Evolutionary conservation across 2,113 vertebrate genomes (phyloP).

Genomic region (Myiagra hebetior): DNA sequence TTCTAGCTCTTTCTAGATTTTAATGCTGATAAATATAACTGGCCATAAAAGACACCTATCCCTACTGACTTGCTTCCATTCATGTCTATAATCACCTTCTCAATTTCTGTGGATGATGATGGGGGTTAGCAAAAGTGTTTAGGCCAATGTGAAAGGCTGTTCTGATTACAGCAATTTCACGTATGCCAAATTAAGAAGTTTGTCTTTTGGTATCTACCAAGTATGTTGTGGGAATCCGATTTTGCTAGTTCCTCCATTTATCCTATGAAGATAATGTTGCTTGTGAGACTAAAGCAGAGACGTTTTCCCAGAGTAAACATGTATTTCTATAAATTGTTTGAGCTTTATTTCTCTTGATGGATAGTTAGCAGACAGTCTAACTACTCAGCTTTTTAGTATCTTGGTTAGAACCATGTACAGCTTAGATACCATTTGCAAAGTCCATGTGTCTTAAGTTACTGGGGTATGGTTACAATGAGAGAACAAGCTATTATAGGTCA

Average conservation of each 20-base stretch:
- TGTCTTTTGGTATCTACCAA: background rate
- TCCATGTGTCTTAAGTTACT: background rate
- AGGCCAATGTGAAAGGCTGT: background rate
- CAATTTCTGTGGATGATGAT: background rate
- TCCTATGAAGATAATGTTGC: background rate
- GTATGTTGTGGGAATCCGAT: background rate
- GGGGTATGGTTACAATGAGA: background rate
- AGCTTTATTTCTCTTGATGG: background rate
- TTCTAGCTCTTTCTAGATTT: background rate
- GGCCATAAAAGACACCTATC: background rate
- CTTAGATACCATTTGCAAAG: background rate
- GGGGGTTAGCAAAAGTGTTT: background rate
- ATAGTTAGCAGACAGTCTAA: background rate
- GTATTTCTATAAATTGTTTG: background rate
- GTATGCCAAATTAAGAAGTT: background rate
- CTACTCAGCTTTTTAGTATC: background rate
- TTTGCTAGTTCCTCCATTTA: background rate
- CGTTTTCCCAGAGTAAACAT: background rate
- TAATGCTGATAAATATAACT: background rate
- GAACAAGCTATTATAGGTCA: background rate
- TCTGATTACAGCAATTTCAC: background rate
- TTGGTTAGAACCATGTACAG: background rate
- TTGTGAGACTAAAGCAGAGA: background rate
- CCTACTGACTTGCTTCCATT: background rate
- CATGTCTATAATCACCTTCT: background rate